These are phyloP conservation scores for Pseudopodoces humilis DNA, from an alignment of 2,113 vertebrate genomes.

Conservation along the genomic window DNA sequence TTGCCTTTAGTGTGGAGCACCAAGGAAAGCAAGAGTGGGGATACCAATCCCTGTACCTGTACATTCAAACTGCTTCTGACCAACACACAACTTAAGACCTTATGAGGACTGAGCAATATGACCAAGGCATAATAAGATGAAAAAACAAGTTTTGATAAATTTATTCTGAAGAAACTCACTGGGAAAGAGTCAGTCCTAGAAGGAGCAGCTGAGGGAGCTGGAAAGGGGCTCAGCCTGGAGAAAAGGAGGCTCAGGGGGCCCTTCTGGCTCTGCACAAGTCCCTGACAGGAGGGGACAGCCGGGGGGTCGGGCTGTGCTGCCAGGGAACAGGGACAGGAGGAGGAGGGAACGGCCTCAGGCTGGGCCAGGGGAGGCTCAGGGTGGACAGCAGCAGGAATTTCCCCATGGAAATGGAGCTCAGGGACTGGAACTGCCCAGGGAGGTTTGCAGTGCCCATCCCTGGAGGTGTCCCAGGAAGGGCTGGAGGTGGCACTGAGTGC, in stretches of 20 bases:
- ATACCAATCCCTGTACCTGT: neutral
- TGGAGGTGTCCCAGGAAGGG: neutral
- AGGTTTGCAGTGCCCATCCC: neutral
- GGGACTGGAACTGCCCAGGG: neutral
- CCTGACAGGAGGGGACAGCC: neutral
- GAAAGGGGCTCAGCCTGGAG: neutral
- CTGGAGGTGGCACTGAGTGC: neutral
- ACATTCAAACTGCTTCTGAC: neutral
- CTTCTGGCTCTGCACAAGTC: neutral
- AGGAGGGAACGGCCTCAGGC: neutral
- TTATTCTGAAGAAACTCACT: neutral
- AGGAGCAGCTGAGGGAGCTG: neutral
- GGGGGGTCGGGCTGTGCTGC: neutral
- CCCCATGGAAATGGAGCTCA: neutral
- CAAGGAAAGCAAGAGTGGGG: neutral
- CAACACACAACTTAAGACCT: neutral
- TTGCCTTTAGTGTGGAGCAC: neutral
- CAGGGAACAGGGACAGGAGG: neutral
- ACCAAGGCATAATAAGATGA: neutral
- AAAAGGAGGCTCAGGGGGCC: neutral
- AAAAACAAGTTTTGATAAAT: neutral
- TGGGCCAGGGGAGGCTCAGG: neutral
- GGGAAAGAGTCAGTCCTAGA: neutral
- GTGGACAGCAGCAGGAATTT: neutral
- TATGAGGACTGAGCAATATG: accelerated